A percentile compares a stretch with the other conserved stretches of the same genome.
phyloP scores from a whole-genome alignment of 2,888 invertebrate species.

The Neoitamus cyanurus region DNA sequence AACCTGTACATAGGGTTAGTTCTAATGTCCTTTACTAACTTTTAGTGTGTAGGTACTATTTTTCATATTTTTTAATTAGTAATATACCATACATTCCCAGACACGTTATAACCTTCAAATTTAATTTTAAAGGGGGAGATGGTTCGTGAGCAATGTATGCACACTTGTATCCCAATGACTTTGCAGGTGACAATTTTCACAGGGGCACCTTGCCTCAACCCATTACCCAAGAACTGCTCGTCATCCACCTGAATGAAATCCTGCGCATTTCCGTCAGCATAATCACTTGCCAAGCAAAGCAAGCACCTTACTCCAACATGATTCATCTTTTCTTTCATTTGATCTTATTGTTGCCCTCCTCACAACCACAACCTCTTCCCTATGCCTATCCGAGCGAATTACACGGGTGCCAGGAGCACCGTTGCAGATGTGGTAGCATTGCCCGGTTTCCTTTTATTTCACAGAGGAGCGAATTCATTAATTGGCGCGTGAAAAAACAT shows the following conservation, averaged over 20 bases:
- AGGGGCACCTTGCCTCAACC: not conserved
- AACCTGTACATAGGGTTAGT: too few relatives aligned
- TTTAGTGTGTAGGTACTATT: too few relatives aligned
- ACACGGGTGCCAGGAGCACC: not conserved
- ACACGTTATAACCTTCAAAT: not conserved
- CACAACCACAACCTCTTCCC: not conserved
- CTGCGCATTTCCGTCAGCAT: not conserved
- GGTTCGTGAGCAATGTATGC: not conserved
- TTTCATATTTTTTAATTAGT: too few relatives aligned
- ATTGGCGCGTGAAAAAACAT: constrained; percentile 22
- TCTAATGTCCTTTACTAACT: too few relatives aligned
- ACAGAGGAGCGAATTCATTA: constrained; percentile 31
- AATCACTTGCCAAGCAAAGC: not conserved
- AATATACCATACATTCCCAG: too few relatives aligned
- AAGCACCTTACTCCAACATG: not conserved
- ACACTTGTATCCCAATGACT: not conserved
- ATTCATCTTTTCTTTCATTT: not conserved
- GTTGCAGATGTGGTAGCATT: not conserved
- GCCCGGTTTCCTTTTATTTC: constrained; percentile 22
- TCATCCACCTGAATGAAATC: not conserved
- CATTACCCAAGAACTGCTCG: not conserved
- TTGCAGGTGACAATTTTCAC: not conserved
- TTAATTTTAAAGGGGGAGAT: not conserved
- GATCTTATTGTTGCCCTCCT: not conserved
- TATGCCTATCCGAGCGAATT: not conserved